Percentiles rank a stretch among this genome's conserved stretches.
These are phyloP conservation scores for Salarias fasciatus DNA, from an alignment of 2,797 vertebrate genomes.

Conservation along the genomic window DNA sequence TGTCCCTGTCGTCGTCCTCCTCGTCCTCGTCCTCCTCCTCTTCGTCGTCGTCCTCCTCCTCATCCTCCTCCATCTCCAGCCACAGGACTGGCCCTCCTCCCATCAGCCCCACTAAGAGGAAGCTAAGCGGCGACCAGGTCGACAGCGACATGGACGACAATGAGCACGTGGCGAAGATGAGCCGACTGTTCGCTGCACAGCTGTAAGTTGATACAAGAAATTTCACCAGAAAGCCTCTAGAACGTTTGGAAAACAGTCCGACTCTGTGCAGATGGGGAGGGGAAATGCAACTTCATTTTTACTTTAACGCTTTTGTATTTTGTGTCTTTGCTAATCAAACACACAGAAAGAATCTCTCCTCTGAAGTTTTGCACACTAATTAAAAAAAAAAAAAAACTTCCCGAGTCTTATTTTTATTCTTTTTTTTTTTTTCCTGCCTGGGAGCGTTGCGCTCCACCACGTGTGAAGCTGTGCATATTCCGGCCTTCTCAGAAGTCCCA, in stretches of 20 bases:
- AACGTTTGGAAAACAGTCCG: no score
- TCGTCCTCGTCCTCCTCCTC: constrained; percentile 80
- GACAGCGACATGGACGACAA: constrained; percentile 93
- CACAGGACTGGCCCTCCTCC: constrained; percentile 96
- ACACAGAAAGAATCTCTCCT: no score
- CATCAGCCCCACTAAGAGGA: constrained; percentile 97
- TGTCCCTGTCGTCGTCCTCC: constrained; percentile 84
- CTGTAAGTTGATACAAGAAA: constrained; percentile 84
- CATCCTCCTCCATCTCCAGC: constrained; percentile 82
- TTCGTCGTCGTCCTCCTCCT: constrained; percentile 71
- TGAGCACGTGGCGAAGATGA: constrained; percentile 95
- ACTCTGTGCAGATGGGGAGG: no score
- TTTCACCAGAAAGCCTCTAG: no score
- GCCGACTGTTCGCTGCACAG: constrained; percentile 91
- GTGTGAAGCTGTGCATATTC: constrained; percentile 29
- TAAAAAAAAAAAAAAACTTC: no score
- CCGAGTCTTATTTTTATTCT: not conserved
- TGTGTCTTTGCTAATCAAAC: no score
- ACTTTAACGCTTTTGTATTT: no score
- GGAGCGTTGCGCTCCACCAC: constrained; percentile 30
- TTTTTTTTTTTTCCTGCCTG: constrained; percentile 4
- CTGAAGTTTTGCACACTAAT: no score
- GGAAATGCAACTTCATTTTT: no score
- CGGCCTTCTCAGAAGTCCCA: constrained; percentile 55
- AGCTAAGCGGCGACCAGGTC: constrained; percentile 90